phyloP scores from a whole-genome alignment of 2,797 vertebrate genomes.

The Betta splendens region DNA sequence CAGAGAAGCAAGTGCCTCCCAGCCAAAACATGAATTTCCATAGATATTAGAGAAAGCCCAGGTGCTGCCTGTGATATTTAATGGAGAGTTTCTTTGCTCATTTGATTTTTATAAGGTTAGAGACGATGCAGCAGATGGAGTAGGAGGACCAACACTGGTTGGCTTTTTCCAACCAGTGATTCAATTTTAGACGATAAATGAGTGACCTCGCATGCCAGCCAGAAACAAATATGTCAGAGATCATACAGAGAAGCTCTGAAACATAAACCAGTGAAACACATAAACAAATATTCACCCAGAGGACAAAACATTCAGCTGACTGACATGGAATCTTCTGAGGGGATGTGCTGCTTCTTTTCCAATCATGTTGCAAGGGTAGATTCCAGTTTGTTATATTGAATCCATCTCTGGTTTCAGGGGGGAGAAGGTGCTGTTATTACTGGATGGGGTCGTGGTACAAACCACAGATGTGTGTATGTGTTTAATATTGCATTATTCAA shows the following conservation, averaged over 20 bases:
- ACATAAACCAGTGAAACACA: slow-evolving; percentile 38
- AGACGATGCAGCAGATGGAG: slow-evolving; percentile 53
- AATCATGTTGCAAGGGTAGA: too few relatives aligned
- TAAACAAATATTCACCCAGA: slow-evolving; percentile 35
- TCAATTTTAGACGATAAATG: slow-evolving; percentile 65
- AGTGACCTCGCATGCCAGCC: slow-evolving; percentile 55
- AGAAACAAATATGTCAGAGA: slow-evolving; percentile 51
- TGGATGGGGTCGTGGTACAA: too few relatives aligned
- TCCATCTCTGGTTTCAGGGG: slow-evolving; percentile 1
- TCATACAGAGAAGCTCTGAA: slow-evolving; percentile 46
- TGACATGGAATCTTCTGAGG: slow-evolving; percentile 2
- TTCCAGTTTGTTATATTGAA: slow-evolving; percentile 14
- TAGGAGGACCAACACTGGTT: slow-evolving; percentile 44
- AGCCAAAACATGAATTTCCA: slow-evolving; percentile 62
- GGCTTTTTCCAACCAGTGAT: slow-evolving; percentile 44
- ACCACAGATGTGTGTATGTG: too few relatives aligned
- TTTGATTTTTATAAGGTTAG: slow-evolving; percentile 71
- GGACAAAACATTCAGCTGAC: slow-evolving; percentile 21
- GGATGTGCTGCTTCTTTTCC: slow-evolving; percentile 9
- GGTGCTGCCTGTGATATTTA: slow-evolving; percentile 60
- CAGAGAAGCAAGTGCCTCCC: slow-evolving; percentile 14
- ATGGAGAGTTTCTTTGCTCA: slow-evolving; percentile 51
- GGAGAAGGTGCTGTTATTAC: too few relatives aligned
- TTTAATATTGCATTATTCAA: too few relatives aligned
- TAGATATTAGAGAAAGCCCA: slow-evolving; percentile 64